Evolutionary conservation across 2,888 invertebrate species (phyloP).

Genomic region (Villa cingulata): DNA sequence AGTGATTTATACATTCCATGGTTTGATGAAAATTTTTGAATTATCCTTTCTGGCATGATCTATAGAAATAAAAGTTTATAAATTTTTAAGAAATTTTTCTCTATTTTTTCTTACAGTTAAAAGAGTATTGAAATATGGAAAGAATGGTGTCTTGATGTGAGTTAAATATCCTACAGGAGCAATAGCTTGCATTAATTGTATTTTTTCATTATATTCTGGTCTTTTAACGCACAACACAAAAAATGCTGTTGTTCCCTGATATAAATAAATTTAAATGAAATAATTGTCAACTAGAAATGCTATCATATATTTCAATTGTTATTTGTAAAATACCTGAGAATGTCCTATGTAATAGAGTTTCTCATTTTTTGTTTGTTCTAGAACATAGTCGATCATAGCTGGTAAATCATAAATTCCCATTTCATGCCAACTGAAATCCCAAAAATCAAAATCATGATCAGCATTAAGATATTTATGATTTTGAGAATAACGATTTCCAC

Average conservation of each 20-base stretch:
- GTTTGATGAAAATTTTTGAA: too few species aligned
- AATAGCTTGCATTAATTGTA: slow-evolving; percentile 38
- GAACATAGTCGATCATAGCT: slow-evolving; percentile 62
- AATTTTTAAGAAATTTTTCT: too few species aligned
- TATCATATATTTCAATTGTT: too few species aligned
- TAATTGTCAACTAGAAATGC: too few species aligned
- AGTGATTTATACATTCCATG: too few species aligned
- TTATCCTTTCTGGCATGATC: too few species aligned
- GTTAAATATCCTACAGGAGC: slow-evolving; percentile 41
- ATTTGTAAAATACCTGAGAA: slow-evolving; percentile 40
- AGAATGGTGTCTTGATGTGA: slow-evolving; percentile 30
- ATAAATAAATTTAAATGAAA: neutral
- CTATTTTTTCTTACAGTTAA: too few species aligned
- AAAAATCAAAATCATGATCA: slow-evolving; percentile 40
- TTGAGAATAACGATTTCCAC: slow-evolving; percentile 48
- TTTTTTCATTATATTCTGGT: slow-evolving; percentile 40
- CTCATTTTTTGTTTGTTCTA: slow-evolving; percentile 41
- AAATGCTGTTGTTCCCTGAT: slow-evolving; percentile 39
- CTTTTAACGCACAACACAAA: slow-evolving; percentile 36
- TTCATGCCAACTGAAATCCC: slow-evolving; percentile 57
- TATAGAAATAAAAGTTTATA: too few species aligned
- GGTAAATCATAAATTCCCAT: slow-evolving; percentile 65
- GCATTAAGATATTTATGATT: slow-evolving; percentile 36
- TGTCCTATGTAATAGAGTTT: slow-evolving; percentile 67
- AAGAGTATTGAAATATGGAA: too few species aligned